Base-by-base conservation (phyloP, 2,113 vertebrate genomes). In the Emydocephalus ijimae region DNA sequence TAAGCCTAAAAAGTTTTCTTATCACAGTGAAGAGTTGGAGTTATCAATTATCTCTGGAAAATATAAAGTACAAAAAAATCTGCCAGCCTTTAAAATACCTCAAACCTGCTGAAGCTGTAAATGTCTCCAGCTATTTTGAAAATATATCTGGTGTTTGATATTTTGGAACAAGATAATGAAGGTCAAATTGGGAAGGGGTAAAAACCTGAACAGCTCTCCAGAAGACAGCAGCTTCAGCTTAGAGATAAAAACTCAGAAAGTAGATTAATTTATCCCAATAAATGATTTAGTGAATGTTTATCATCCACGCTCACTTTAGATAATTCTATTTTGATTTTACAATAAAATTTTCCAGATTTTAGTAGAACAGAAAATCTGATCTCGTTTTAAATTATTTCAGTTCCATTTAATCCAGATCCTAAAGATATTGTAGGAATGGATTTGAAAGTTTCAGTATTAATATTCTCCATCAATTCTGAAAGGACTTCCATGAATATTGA, bases 371-470 rank as follows among this genome's bases (percentile, higher is more conserved):
- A 89, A 96, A 91, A 55, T 85, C 88, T 89, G 57, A 50, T 69
- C 91, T 14, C 74, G 61, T 9, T 39, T 91, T 26, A 93, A 92
- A 90, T 88, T 59, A 24, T 45, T 89, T 1, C 0, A 23, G 89
- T 18, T 1, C 89, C 4, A 55, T 91, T 69, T 91, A 85, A 89
- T 10, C 43, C 24, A 59, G 12, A 21, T 85, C 59, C 92, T 90
- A 92, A 89, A 85, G 15, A 85, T 34, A 50, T 8, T 9, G 48
- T 50, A 85, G 54, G 94, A 2, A n/a, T 59, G 8, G 43, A 91
- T 89, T 85, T 93, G 8, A 43, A 15, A 20, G 21, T 89, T 94
- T 93, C 8, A 87, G 94, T 95, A 92, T 85, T 64, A 95, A 95
- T 88, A 14, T 1, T 56, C 11, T 0, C 86, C 94, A 89, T 85